These are phyloP conservation scores for Microcebus lehilahytsara DNA, from an alignment of 2,113 vertebrate species.

Conservation along the genomic window DNA sequence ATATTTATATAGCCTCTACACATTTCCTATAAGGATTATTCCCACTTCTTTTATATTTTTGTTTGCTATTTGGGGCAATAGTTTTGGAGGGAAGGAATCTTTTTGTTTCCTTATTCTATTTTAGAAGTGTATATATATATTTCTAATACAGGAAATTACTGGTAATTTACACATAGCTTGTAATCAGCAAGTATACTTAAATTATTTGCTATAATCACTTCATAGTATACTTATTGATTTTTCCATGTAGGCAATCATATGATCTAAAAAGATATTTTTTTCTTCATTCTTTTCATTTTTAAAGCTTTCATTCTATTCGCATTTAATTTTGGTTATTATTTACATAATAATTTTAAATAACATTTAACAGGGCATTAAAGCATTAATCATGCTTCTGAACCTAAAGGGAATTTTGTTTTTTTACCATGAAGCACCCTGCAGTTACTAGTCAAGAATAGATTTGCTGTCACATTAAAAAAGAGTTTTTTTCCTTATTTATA, in stretches of 20 bases:
- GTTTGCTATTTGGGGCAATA: background rate
- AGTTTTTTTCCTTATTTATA: background rate
- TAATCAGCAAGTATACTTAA: background rate
- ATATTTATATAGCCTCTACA: background rate
- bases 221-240: background rate
- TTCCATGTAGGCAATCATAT: background rate
- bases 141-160: background rate
- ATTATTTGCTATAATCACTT: background rate
- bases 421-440: background rate
- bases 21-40: background rate
- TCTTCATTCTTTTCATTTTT: background rate
- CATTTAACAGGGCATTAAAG: too few relatives aligned
- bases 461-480: background rate
- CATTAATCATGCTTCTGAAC: background rate
- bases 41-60: background rate
- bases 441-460: background rate
- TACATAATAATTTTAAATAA: background rate
- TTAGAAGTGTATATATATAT: background rate
- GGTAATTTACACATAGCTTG: background rate
- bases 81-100: background rate
- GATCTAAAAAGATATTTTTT: background rate
- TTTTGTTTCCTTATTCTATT: background rate
- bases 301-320: background rate
- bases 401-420: background rate
- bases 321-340: slow-evolving; percentile 16